These are phyloP conservation scores for Tuberolachnus salignus DNA, from an alignment of 2,888 invertebrate genomes.

Conservation along the genomic window DNA sequence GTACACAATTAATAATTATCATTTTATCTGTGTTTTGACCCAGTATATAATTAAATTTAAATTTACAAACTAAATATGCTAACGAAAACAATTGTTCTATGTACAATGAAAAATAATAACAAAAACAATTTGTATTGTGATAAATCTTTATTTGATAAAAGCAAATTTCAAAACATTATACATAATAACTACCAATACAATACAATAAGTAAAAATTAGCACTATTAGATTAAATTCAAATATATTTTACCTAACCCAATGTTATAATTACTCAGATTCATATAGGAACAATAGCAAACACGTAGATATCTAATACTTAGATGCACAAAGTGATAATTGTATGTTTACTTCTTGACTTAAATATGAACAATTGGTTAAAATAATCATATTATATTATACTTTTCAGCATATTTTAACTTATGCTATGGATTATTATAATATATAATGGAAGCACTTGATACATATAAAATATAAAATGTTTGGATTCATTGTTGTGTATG, in stretches of 20 bases:
- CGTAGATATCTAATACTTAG: slow-evolving; percentile 7
- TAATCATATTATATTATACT: neutral
- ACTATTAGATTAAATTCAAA: neutral
- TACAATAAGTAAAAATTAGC: slow-evolving; percentile 17
- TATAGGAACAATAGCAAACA: neutral
- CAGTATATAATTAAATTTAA: too few species aligned
- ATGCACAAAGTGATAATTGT: neutral
- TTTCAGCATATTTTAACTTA: neutral
- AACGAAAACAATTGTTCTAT: too few species aligned
- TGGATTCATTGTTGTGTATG: neutral
- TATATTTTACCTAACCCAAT: neutral
- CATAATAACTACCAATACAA: neutral
- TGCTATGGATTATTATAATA: neutral
- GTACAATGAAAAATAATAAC: too few species aligned
- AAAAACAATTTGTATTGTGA: too few species aligned
- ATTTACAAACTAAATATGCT: too few species aligned
- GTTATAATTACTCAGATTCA: neutral
- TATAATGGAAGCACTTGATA: slow-evolving; percentile 48
- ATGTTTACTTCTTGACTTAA: neutral
- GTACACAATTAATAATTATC: too few species aligned
- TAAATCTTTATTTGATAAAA: neutral
- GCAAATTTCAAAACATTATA: neutral
- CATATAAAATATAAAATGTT: slow-evolving; percentile 6
- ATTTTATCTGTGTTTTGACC: too few species aligned
- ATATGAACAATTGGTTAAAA: neutral